Conservation (phyloP, 2,113 vertebrate species). For the Pygathrix nemaeus region DNA sequence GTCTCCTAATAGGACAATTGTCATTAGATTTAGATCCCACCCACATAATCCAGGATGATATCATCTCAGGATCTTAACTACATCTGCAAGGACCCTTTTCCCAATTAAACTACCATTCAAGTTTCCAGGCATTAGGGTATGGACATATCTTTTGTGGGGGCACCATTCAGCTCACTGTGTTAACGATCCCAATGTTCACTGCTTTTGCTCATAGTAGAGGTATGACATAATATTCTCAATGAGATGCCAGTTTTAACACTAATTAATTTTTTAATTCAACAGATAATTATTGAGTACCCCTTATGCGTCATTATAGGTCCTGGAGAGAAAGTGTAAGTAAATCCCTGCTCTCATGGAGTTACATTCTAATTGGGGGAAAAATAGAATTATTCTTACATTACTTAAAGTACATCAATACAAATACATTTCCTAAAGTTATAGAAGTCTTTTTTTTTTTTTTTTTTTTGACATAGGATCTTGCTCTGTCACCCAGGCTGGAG, state of each 20-base stretch:
- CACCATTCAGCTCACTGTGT: not conserved
- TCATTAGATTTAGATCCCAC: not conserved
- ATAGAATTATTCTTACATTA: not conserved
- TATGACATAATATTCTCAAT: not conserved
- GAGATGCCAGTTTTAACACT: not conserved
- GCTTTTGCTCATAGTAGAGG: not conserved
- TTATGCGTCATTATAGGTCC: not conserved
- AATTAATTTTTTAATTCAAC: not conserved
- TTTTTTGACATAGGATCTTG: too few species aligned
- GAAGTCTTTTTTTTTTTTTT: not conserved
- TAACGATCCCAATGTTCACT: not conserved
- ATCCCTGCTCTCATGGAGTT: not conserved
- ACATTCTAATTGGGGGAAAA: not conserved
- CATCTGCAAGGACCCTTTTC: not conserved
- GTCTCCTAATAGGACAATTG: not conserved
- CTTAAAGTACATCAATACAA: not conserved
- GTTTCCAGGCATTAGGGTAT: not conserved
- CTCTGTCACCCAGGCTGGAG: too few species aligned
- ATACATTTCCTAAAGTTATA: slow-evolving; percentile 2
- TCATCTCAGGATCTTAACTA: not conserved
- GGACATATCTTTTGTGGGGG: not conserved
- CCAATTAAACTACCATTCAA: not conserved
- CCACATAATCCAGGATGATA: not conserved
- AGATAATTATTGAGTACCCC: not conserved
- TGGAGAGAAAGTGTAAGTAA: not conserved